Conservation (phyloP, 2,888 invertebrate genomes). For the Salticus scenicus region DNA sequence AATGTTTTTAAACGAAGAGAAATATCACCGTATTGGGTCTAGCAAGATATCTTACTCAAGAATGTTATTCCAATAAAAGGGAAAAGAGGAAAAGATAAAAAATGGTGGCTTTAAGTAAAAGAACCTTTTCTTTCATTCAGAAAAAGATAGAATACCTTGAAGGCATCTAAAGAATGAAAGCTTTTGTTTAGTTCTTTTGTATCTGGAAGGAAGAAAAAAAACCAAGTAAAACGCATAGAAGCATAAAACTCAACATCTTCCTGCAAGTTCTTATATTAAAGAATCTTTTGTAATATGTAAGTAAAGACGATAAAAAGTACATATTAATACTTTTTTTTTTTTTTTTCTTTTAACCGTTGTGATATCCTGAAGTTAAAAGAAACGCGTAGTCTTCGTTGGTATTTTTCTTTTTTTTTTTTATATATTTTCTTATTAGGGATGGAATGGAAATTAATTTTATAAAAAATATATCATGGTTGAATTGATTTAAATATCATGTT, state of each 20-base stretch:
- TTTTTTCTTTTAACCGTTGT: neutral
- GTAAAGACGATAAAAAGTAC: neutral
- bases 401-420: too few relatives aligned
- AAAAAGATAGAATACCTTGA: neutral
- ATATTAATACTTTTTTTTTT: neutral
- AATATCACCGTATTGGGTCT: neutral
- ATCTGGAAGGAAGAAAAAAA: neutral
- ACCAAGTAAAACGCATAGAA: neutral
- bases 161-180: neutral
- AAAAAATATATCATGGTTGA: too few relatives aligned
- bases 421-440: too few relatives aligned
- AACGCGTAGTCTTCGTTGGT: too few relatives aligned
- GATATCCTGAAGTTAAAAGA: too few relatives aligned
- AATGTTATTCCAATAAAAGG: conserved; percentile 6
- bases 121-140: neutral
- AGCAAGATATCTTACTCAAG: conserved; percentile 19
- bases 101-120: neutral
- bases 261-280: conserved; percentile 7
- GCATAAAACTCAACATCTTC: neutral
- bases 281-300: neutral
- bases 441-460: too few relatives aligned
- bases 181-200: conserved; percentile 6
- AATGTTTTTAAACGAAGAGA: neutral
- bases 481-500: too few relatives aligned
- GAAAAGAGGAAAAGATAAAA: neutral